Percentiles rank a stretch among this genome's conserved stretches.
These are phyloP conservation scores for Arctia plantaginis DNA, from an alignment of 2,888 invertebrate species.

Conservation along the genomic window DNA sequence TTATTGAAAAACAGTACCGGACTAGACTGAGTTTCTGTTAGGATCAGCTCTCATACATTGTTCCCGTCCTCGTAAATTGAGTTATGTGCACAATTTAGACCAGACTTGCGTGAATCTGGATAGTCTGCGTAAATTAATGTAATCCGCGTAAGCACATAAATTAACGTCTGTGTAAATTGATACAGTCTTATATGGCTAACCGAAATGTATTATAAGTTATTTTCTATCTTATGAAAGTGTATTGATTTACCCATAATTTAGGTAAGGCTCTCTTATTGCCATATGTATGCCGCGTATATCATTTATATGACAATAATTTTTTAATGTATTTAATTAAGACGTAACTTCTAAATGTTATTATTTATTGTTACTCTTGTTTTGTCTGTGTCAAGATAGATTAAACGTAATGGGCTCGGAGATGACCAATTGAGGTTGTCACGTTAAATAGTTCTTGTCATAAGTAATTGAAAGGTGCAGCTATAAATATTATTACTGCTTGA, in stretches of 20 bases:
- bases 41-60: neutral
- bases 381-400: neutral
- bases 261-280: slow-evolving; percentile 41
- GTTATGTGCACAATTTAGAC: neutral
- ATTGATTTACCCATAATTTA: slow-evolving; percentile 31
- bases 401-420: neutral
- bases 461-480: neutral
- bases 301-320: slow-evolving; percentile 61
- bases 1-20: too few relatives aligned
- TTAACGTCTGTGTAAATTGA: neutral
- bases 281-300: slow-evolving; percentile 42
- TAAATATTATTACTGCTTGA: neutral
- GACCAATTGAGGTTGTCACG: neutral
- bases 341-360: slow-evolving; percentile 15
- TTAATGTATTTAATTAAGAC: slow-evolving; percentile 21
- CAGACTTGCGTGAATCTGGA: neutral
- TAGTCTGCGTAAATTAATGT: neutral
- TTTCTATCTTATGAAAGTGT: slow-evolving; percentile 33
- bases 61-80: neutral
- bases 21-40: neutral
- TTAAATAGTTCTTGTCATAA: neutral
- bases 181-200: neutral
- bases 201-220: neutral
- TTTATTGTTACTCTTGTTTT: neutral
- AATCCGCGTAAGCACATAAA: neutral